Base-by-base conservation (phyloP, 2,797 vertebrate genomes). In the Hippopotamyrus pictus region DNA sequence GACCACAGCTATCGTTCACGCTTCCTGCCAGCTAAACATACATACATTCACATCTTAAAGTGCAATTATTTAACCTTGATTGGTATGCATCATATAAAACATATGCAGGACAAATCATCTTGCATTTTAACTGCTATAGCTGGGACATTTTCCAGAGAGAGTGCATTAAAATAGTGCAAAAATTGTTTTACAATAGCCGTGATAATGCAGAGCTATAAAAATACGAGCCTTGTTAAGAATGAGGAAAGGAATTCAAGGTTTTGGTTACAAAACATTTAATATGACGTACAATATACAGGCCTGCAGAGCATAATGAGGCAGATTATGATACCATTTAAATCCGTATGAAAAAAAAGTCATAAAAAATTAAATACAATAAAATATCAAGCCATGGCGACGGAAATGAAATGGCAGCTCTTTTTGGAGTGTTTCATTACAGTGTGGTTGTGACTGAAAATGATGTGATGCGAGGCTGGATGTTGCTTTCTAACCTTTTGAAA, bases 341-440 rank as follows among this genome's bases (percentile, higher is more conserved):
- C 69, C 17, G 33, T 57, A 5, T 73, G 62, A 87, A 69, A 87
- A 76, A 59, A 79, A 59, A 86, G 59, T 87, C 17, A 89, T 79
- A 59, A 89, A 89, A 88, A 88, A 83, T 89, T 82, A 82, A 89
- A 88, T 37, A 73, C 69, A 82, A 44, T 41, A 59, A 6, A 87
- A 88, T 41, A 88, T 54, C 33, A 83, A 12, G 86, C 44, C 37
- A 25, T 44, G 50, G 48, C 14, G 48, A 29, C 79, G 69, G 73
- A 79, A 79, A 88, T 88, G 53, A 76, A 82, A 89, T 51, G 50
- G 48, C 89, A 33, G 69, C 54, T 83, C 57, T 46, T 88, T 88
- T 48, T 9, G 69, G 19, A 9, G 14, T 6, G 50, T 59, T 73
- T 57, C 46, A 88, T 89, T 87, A 89, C 51, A 46, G 37, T 44